phyloP scores from a whole-genome alignment of 2,113 vertebrate species.

The Campylomormyrus numenius region DNA sequence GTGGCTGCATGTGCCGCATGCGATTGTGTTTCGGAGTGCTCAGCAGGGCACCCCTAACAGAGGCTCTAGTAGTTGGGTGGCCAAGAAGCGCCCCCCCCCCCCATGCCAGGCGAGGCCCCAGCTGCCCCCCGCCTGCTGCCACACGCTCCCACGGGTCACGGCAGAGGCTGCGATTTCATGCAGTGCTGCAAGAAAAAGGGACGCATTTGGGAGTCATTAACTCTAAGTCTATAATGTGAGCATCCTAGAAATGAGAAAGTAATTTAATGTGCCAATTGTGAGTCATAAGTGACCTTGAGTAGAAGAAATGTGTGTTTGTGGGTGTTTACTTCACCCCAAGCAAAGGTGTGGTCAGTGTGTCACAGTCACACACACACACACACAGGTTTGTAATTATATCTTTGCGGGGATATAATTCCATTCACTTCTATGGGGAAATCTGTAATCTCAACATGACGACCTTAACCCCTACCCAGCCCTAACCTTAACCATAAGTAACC shows the following conservation, averaged over 20 bases:
- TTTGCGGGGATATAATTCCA: neutral
- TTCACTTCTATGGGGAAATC: neutral
- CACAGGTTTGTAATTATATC: neutral
- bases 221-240: neutral
- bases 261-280: neutral
- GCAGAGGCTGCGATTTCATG: neutral
- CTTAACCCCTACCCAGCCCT: neutral
- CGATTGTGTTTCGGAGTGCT: neutral
- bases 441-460: neutral
- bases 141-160: neutral
- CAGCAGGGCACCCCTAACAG: neutral
- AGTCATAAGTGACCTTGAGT: neutral
- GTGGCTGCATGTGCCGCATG: neutral
- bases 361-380: neutral
- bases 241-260: neutral
- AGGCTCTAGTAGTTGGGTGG: neutral
- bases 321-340: neutral
- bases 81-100: neutral
- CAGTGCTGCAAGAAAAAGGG: neutral
- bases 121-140: neutral
- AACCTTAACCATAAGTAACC: neutral
- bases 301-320: neutral
- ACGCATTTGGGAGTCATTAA: neutral
- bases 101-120: neutral
- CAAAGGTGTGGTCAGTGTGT: neutral